Evolutionary conservation across 2,797 vertebrate species (phyloP), one percentile per base, ranked within the genome.

Genomic region (Cirrhinus mrigala): DNA sequence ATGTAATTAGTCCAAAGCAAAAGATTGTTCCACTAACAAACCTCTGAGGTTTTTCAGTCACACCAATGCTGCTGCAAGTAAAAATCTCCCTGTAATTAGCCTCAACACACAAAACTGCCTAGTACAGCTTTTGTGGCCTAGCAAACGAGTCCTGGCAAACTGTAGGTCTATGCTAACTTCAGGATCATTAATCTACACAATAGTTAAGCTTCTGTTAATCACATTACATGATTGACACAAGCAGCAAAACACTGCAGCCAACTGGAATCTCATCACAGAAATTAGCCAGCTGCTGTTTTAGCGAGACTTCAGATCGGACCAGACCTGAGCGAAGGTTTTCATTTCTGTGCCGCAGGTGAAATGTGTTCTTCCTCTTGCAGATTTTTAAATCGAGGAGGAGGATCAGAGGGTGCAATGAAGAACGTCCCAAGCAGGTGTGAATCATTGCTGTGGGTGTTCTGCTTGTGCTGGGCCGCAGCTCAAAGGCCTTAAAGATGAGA

Each of bases 401-500:
- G 60, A 79, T 78, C 74, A 78, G 37, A 84, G 48, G 71, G 40
- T 44, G 24, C 2, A 60, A 81, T 68, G 82, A 71, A 60, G 64
- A 81, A 37, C 69, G 44, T 78, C 37, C n/a, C 71, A 52, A 81
- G 74, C 85, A 89, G 83, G 87, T 88, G 85, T 88, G 85, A 83
- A 15, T 40, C 73, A 69, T 85, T 83, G 60, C 85, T 82, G 54
- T 70, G 83, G 88, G 88, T 86, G 86, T 87, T 86, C 88, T 82
- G 86, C 60, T 64, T 66, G 46, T 73, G 64, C 52, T 56, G 79
- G 62, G 79, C 64, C 9, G 58, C 20, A 64, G 70, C 81, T 83
- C 81, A 84, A 78, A 84, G 83, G 74, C 58, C 74, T 83, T 74
- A 82, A 84, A 87, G 88, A 85, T 78, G 82, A 88, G 64, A 90